A percentile compares a stretch with the other conserved stretches of the same genome.
Evolutionary conservation across 1,140 invertebrate species (phyloP).

Genomic region (Drosophila kohkoa): DNA sequence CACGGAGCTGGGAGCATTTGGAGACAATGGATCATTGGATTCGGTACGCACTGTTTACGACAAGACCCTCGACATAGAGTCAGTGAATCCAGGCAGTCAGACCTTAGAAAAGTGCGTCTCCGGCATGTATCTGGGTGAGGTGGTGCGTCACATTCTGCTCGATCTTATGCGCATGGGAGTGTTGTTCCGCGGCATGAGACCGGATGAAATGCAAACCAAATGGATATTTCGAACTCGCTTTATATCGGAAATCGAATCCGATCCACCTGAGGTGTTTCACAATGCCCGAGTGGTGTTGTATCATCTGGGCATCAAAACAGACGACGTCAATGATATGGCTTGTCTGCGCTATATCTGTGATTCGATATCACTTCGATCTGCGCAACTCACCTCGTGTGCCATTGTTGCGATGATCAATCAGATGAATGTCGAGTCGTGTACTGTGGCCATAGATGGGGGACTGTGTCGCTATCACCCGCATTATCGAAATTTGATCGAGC

Average conservation of each 20-base stretch:
- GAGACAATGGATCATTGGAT: slow-evolving; percentile 89
- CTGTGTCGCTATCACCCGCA: slow-evolving; percentile 98
- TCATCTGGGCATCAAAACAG: slow-evolving; percentile 91
- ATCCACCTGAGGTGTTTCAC: slow-evolving; percentile 91
- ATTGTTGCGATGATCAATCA: slow-evolving; percentile 91
- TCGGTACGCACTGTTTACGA: slow-evolving; percentile 93
- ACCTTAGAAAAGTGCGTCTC: slow-evolving; percentile 96
- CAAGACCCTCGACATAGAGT: slow-evolving; percentile 91
- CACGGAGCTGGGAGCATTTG: slow-evolving; percentile 98
- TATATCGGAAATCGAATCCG: slow-evolving; percentile 97
- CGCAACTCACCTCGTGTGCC: slow-evolving; percentile 95
- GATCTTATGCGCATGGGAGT: slow-evolving; percentile 69
- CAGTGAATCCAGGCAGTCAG: slow-evolving; percentile 91
- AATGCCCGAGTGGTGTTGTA: slow-evolving; percentile 93
- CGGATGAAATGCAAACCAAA: not conserved
- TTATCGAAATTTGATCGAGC: slow-evolving; percentile 96
- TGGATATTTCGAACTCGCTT: slow-evolving; percentile 94
- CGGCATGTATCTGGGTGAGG: slow-evolving; percentile 95
- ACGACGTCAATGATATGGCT: slow-evolving; percentile 93
- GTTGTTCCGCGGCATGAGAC: not conserved
- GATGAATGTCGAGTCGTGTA: slow-evolving; percentile 94
- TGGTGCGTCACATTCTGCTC: slow-evolving; percentile 86
- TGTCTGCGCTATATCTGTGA: slow-evolving; percentile 96
- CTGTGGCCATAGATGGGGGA: slow-evolving; percentile 98
- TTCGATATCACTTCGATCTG: slow-evolving; percentile 94